Percentiles rank a stretch among this genome's conserved stretches.
These are phyloP conservation scores for Metaphire vulgaris DNA, from an alignment of 1,140 invertebrate species.

Conservation along the genomic window DNA sequence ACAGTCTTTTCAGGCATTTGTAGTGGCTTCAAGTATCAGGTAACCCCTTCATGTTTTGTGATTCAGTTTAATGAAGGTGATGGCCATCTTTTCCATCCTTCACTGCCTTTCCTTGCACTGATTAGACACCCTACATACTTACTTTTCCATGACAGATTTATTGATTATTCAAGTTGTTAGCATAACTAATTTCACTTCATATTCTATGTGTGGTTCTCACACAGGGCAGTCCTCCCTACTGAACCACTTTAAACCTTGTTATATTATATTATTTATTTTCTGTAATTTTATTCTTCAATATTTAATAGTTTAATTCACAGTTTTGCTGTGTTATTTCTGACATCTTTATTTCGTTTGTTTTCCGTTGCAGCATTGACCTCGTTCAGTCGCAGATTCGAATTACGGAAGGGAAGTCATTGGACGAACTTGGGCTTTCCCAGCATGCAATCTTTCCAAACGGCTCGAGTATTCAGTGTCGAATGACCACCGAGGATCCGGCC, in stretches of 20 bases:
- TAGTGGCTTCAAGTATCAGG: too few species aligned
- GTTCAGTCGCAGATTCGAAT: slow-evolving; percentile 95
- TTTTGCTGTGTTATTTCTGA: not conserved
- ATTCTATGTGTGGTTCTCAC: too few species aligned
- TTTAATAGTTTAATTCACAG: not conserved
- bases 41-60: too few species aligned
- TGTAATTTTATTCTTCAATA: not conserved
- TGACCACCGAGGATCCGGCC: slow-evolving; percentile 97
- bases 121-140: too few species aligned
- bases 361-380: slow-evolving; percentile 71
- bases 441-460: slow-evolving; percentile 79
- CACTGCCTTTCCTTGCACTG: too few species aligned
- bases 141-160: not conserved
- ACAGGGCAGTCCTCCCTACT: too few species aligned
- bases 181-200: not conserved
- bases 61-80: too few species aligned
- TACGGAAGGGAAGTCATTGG: slow-evolving; percentile 90
- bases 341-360: not conserved
- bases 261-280: not conserved
- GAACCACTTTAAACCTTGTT: not conserved
- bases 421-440: slow-evolving; percentile 70
- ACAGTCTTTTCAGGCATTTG: too few species aligned
- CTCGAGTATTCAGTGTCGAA: slow-evolving; percentile 91
- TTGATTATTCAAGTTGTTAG: not conserved
- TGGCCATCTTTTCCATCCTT: too few species aligned